Percentiles rank a stretch among this genome's conserved stretches.
phyloP scores from a whole-genome alignment of 2,113 vertebrate genomes.

The Datnioides undecimradiatus region DNA sequence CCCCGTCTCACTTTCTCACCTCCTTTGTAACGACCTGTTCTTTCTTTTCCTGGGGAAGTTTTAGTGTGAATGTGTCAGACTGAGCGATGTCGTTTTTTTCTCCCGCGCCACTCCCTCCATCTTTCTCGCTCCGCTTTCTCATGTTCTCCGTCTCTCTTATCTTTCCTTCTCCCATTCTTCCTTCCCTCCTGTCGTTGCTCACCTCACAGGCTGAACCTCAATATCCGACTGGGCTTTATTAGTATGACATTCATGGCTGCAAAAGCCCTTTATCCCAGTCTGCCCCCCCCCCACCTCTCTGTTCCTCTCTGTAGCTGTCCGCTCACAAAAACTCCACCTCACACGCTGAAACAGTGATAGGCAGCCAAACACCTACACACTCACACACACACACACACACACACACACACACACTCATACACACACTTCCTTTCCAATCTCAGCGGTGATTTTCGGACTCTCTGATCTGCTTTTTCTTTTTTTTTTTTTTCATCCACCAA shows the following conservation, averaged over 20 bases:
- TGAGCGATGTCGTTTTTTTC: slow-evolving; percentile 47
- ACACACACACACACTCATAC: slow-evolving; percentile 28
- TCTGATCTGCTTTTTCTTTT: slow-evolving; percentile 37
- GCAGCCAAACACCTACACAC: slow-evolving; percentile 7
- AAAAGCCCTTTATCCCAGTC: slow-evolving; percentile 72
- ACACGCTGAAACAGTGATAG: slow-evolving; percentile 39
- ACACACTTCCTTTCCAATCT: slow-evolving; percentile 44
- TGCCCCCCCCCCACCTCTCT: slow-evolving; percentile 21
- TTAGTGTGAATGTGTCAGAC: slow-evolving; percentile 52
- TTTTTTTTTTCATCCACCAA: slow-evolving; percentile 21
- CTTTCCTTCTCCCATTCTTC: slow-evolving; percentile 41
- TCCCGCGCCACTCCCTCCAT: slow-evolving; percentile 21
- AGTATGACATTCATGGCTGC: slow-evolving; percentile 75
- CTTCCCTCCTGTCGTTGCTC: slow-evolving; percentile 42
- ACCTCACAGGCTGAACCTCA: slow-evolving; percentile 57
- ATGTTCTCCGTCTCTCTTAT: slow-evolving; percentile 41
- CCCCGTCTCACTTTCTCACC: slow-evolving; percentile 29
- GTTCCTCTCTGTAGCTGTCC: slow-evolving; percentile 36
- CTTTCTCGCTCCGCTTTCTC: slow-evolving; percentile 30
- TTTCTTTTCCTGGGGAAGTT: slow-evolving; percentile 45
- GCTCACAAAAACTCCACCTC: slow-evolving; percentile 12
- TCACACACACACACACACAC: slow-evolving; percentile 30
- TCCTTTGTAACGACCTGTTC: slow-evolving; percentile 32
- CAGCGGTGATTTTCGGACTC: slow-evolving; percentile 31
- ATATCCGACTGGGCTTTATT: slow-evolving; percentile 74